Evolutionary conservation across 2,797 vertebrate genomes (phyloP).

Genomic region (Ispidina lecontei): DNA sequence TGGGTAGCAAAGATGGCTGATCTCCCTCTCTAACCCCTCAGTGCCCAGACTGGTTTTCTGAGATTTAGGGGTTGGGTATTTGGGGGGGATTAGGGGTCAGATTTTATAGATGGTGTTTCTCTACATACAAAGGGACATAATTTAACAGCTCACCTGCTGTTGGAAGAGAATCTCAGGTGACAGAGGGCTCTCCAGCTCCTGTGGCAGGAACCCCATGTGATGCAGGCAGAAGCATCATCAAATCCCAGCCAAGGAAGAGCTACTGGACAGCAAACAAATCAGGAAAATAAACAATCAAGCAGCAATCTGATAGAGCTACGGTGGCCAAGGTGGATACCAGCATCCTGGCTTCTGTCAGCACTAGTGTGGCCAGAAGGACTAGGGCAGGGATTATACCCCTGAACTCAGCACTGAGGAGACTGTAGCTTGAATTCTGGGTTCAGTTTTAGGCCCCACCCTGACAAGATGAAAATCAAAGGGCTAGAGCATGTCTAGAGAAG

Average conservation of each 20-base stretch:
- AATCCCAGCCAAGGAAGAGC: background rate
- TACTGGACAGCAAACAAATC: accelerated
- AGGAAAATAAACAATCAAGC: background rate
- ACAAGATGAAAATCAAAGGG: background rate
- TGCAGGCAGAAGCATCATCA: accelerated
- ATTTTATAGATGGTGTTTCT: background rate
- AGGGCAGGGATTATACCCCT: background rate
- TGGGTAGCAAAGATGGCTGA: background rate
- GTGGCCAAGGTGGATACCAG: background rate
- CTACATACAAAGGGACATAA: background rate
- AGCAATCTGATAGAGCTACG: background rate
- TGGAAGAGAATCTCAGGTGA: background rate
- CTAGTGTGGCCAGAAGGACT: background rate
- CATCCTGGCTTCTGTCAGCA: background rate
- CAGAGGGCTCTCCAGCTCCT: background rate
- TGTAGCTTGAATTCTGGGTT: background rate
- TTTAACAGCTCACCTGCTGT: background rate
- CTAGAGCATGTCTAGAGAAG: background rate
- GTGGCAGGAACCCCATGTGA: background rate
- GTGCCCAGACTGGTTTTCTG: background rate
- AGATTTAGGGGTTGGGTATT: background rate
- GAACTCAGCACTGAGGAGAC: background rate
- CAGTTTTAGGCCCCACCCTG: background rate
- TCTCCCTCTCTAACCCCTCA: accelerated
- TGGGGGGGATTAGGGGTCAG: background rate